phyloP scores from a whole-genome alignment of 2,113 vertebrate genomes.

The Corythornis cristatus region DNA sequence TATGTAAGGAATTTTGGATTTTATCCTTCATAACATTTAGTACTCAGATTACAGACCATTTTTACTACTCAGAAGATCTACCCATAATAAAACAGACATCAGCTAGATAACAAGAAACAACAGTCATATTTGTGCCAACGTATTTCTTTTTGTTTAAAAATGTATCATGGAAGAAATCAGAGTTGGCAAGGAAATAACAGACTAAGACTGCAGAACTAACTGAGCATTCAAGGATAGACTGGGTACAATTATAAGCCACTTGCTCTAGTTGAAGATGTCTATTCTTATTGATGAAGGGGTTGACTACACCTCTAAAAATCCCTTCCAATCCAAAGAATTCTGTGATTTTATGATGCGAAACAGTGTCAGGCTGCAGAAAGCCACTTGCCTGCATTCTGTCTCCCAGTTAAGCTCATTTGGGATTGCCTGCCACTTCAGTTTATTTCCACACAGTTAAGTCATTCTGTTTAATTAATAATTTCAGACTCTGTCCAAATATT shows the following conservation, averaged over 20 bases:
- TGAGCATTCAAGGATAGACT: neutral
- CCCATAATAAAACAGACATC: neutral
- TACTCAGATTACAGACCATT: neutral
- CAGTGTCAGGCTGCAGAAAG: neutral
- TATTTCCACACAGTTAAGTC: neutral
- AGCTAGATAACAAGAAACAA: neutral
- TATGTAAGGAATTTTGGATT: neutral
- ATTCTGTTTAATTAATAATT: neutral
- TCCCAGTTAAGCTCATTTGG: neutral
- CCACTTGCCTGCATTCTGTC: neutral
- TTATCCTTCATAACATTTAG: neutral
- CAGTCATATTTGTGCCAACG: neutral
- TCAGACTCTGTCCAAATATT: neutral
- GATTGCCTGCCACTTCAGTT: neutral
- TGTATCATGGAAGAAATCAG: neutral
- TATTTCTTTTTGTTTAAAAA: neutral
- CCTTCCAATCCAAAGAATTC: neutral
- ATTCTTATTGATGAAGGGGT: accelerated
- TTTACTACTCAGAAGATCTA: neutral
- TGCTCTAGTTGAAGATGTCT: neutral
- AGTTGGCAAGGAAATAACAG: neutral
- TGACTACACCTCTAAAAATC: neutral
- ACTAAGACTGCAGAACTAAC: neutral
- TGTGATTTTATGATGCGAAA: neutral
- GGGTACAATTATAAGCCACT: neutral